These are phyloP conservation scores for Urechis unicinctus DNA, from an alignment of 2,888 invertebrate genomes.

Conservation along the genomic window DNA sequence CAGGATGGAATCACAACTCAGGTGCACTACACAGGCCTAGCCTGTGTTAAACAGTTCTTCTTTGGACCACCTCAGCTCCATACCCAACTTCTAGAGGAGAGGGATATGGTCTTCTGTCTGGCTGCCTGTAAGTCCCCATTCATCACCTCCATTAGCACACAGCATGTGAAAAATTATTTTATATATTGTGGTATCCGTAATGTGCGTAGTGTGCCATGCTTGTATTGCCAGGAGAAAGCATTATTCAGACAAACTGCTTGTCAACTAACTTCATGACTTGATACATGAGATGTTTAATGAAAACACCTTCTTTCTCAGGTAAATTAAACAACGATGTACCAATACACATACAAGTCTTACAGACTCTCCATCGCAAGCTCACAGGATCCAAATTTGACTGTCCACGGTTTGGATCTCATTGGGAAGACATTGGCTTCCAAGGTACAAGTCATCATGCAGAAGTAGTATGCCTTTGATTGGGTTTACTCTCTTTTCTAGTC, in stretches of 20 bases:
- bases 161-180: too few species aligned
- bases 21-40: too few species aligned
- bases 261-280: background rate
- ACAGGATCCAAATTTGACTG: slow-evolving; percentile 52
- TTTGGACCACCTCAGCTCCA: slow-evolving; percentile 52
- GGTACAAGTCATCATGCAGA: slow-evolving; percentile 28
- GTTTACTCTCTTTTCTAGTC: too few species aligned
- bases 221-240: too few species aligned
- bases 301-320: slow-evolving; percentile 37
- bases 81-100: slow-evolving; percentile 41
- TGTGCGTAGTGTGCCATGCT: too few species aligned
- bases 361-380: slow-evolving; percentile 53
- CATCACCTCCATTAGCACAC: too few species aligned
- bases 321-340: slow-evolving; percentile 48
- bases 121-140: slow-evolving; percentile 49
- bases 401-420: slow-evolving; percentile 54
- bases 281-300: too few species aligned
- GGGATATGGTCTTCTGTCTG: slow-evolving; percentile 52
- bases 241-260: too few species aligned
- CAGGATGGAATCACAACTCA: too few species aligned
- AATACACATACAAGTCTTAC: slow-evolving; percentile 51
- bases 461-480: too few species aligned
- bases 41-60: slow-evolving; percentile 14
- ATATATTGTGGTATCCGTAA: too few species aligned
- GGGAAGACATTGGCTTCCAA: slow-evolving; percentile 58